Evolutionary conservation across 92 coral and sea anemone species (phyloP).

Genomic region (Nematostella vectensis): DNA sequence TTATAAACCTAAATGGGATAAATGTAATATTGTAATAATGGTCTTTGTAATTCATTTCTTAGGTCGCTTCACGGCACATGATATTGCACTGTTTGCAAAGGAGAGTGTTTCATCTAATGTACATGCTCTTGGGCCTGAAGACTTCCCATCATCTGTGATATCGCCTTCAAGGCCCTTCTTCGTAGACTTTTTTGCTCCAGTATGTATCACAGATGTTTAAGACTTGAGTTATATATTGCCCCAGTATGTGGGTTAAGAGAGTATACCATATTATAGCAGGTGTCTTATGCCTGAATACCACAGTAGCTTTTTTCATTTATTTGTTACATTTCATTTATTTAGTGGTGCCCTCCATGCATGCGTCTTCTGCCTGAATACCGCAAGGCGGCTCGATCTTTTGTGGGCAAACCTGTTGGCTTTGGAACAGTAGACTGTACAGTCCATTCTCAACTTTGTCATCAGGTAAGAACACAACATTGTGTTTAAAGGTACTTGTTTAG

Average conservation of each 20-base stretch:
- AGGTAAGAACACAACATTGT: slow-evolving; percentile 81
- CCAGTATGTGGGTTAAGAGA: no score
- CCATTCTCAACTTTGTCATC: slow-evolving; percentile 69
- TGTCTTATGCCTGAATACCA: background rate
- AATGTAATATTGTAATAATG: no score
- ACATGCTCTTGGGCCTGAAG: slow-evolving; percentile 88
- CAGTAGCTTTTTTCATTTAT: no score
- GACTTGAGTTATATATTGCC: no score
- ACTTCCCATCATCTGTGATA: slow-evolving; percentile 73
- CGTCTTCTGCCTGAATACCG: slow-evolving; percentile 87
- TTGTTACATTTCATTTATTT: no score
- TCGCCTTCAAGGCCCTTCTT: slow-evolving; percentile 76
- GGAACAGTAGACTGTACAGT: slow-evolving; percentile 98
- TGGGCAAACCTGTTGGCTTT: slow-evolving; percentile 62
- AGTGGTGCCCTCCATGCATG: slow-evolving; percentile 99
- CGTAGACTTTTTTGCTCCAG: slow-evolving; percentile 99
- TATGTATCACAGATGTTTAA: no score
- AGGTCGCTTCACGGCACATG: slow-evolving; percentile 97
- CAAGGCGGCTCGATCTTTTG: slow-evolving; percentile 87
- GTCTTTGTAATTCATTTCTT: no score
- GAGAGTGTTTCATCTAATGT: slow-evolving; percentile 88
- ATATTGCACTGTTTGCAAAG: slow-evolving; percentile 94
- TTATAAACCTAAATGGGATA: no score
- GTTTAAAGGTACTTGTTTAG: background rate
- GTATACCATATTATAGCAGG: background rate